Evolutionary conservation across 2,888 invertebrate genomes (phyloP), one percentile per base, ranked within the genome.

Genomic region (Drosophila pseudotakahashii): DNA sequence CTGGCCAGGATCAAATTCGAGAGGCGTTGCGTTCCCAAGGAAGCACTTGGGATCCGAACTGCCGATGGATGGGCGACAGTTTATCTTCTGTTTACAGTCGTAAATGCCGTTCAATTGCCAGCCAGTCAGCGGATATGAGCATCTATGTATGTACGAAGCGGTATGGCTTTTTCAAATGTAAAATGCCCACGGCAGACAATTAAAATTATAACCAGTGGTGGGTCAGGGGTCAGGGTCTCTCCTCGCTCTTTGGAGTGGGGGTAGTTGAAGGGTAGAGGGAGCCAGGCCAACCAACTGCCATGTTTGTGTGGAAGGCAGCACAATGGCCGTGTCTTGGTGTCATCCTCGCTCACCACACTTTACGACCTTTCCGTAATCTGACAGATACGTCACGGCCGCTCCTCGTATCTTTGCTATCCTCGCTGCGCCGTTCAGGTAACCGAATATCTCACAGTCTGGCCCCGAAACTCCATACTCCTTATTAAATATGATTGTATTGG

Each of bases 71-170:
- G 72, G 68, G 47, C 60, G 90, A 89, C 89, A 90, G 81, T 90
- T 89, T 89, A 81, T 90, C 84, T 76, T 82, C 74, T 89, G 90
- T 90, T 89, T 90, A 89, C 89, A 87, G 88, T 90, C 90, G 82
- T 90, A 90, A 89, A 90, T 75, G 89, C 77, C 78, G 77, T 88
- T 87, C 90, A 88, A 87, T 88, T 89, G 84, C 86, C 45, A 66
- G 69, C 53, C 51, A 58, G 36, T 19, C 45, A 5, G 26, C 45
- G 26, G 45, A 47, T 47, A 47, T 10, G 9, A 7, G 19, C 13
- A 45, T 13, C 3, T 14, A 16, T 14, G 4, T 14, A 41, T 41
- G 41, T 5, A 11, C 9, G n/a, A 9, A 7, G 30, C 30, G 30
- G 30, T 14, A 30, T 26, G 45, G 34, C 6, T 11, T 30, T 45